A percentile compares a stretch with the other conserved stretches of the same genome.
phyloP scores from a whole-genome alignment of 2,113 vertebrate genomes.

The Nothoprocta pentlandii region DNA sequence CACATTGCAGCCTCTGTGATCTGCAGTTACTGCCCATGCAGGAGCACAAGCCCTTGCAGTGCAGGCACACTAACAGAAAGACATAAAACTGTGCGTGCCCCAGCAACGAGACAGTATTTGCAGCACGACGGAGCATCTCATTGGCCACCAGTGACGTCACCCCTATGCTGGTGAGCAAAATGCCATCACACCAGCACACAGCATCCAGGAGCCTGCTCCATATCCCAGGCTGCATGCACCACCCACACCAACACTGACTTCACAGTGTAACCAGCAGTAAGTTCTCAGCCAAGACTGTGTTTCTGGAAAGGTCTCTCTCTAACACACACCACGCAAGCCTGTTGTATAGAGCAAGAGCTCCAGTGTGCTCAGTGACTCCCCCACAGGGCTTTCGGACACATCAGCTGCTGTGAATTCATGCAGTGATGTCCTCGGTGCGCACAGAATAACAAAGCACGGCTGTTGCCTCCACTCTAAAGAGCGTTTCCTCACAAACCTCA shows the following conservation, averaged over 20 bases:
- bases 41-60: background rate
- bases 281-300: background rate
- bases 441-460: background rate
- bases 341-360: background rate
- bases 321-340: background rate
- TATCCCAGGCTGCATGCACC: background rate
- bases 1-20: background rate
- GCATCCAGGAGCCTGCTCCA: background rate
- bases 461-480: slow-evolving; percentile 9
- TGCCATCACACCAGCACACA: slow-evolving; percentile 1
- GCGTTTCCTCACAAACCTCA: background rate
- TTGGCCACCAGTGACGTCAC: slow-evolving; percentile 69
- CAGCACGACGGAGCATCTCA: slow-evolving; percentile 19
- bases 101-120: background rate
- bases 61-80: background rate
- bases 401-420: slow-evolving; percentile 25
- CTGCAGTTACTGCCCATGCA: background rate
- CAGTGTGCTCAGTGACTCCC: fast-evolving
- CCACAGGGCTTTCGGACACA: background rate
- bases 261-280: background rate
- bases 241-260: background rate
- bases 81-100: background rate
- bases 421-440: slow-evolving; percentile 7
- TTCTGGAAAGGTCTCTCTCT: background rate
- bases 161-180: slow-evolving; percentile 28